Conservation (phyloP, 2,113 vertebrate genomes). For the Nicator chloris region DNA sequence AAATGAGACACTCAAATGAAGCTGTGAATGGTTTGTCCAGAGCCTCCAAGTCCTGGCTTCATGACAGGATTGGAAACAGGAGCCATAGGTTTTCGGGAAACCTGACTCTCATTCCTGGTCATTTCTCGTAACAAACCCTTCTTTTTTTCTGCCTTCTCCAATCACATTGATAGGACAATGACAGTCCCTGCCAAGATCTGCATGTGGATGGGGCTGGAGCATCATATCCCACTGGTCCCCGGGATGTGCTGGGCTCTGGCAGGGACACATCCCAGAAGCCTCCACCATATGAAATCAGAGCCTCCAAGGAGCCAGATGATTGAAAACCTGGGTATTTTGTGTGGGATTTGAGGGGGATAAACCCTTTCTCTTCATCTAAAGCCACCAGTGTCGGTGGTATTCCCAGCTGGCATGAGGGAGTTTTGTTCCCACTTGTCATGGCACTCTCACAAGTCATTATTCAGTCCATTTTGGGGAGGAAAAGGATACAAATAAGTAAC, state of each 20-base stretch:
- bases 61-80: not conserved
- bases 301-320: not conserved
- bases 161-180: not conserved
- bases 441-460: conserved; percentile 29
- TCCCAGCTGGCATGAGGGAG: not conserved
- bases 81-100: not conserved
- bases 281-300: not conserved
- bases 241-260: not conserved
- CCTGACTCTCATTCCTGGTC: not conserved
- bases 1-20: not conserved
- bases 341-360: not conserved
- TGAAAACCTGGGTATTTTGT: not conserved
- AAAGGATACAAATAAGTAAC: conserved; percentile 55
- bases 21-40: not conserved
- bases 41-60: not conserved
- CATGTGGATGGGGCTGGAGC: rapidly evolving
- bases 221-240: not conserved
- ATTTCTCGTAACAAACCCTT: not conserved
- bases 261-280: not conserved
- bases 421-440: not conserved
- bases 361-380: not conserved
- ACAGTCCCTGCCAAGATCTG: not conserved
- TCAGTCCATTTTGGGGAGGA: conserved; percentile 48
- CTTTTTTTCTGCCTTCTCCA: not conserved
- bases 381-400: not conserved